Conservation (phyloP, 1,140 invertebrate genomes). For the Lysiphlebus fabarum region DNA sequence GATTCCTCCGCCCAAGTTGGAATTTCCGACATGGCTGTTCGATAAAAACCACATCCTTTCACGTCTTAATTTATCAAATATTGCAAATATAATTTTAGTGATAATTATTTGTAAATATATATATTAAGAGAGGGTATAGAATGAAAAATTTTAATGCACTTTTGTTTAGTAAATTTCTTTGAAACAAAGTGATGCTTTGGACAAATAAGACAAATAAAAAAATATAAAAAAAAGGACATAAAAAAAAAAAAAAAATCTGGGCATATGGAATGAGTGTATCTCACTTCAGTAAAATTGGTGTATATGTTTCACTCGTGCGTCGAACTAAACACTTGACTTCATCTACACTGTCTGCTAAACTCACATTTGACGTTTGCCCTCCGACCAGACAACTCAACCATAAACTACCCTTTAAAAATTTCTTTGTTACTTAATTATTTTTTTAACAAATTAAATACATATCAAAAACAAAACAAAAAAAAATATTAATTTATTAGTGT, state of each 20-base stretch:
- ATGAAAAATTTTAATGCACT: too few species aligned
- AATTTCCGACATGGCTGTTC: constrained; percentile 42
- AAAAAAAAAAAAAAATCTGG: constrained; percentile 8
- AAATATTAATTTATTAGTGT: too few species aligned
- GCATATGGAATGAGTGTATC: not conserved
- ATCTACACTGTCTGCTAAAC: constrained; percentile 37
- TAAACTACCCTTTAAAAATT: constrained; percentile 31
- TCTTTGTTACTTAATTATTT: too few species aligned
- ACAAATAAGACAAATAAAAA: too few species aligned
- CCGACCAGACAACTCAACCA: constrained; percentile 46
- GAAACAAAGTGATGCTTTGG: too few species aligned
- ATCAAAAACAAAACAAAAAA: too few species aligned
- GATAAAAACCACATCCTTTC: constrained; percentile 28
- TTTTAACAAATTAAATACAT: too few species aligned
- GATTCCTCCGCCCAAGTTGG: constrained; percentile 37
- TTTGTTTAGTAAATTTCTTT: too few species aligned
- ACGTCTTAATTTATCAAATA: constrained; percentile 5
- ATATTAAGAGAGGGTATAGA: too few species aligned
- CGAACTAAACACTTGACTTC: constrained; percentile 42
- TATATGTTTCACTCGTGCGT: constrained; percentile 25
- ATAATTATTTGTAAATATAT: too few species aligned
- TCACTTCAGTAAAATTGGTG: too few species aligned
- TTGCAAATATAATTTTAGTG: not conserved
- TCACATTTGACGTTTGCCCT: constrained; percentile 51
- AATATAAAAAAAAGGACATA: too few species aligned